These are phyloP conservation scores for Erythrocebus patas DNA, from an alignment of 2,113 vertebrate genomes.

Conservation along the genomic window DNA sequence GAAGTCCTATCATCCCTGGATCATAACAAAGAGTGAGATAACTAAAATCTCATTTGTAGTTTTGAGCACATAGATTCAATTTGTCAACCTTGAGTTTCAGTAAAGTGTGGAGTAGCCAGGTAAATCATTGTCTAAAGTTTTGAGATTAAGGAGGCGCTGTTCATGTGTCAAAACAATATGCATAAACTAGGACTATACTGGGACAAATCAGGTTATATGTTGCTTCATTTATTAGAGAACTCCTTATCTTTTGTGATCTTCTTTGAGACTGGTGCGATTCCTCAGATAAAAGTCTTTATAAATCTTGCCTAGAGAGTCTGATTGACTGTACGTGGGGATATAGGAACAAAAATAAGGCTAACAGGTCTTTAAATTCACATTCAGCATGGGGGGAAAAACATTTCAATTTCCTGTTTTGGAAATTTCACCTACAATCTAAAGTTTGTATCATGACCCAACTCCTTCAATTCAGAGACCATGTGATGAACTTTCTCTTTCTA, in stretches of 20 bases:
- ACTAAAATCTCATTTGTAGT: not conserved
- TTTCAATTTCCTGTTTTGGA: not conserved
- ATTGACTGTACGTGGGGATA: not conserved
- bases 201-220: not conserved
- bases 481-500: not conserved
- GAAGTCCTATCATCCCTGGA: not conserved
- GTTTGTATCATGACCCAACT: not conserved
- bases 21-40: not conserved
- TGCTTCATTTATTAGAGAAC: not conserved
- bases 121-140: not conserved
- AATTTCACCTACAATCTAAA: not conserved
- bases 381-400: not conserved
- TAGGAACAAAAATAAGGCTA: not conserved
- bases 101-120: not conserved
- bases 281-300: not conserved
- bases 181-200: not conserved
- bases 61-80: not conserved
- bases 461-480: not conserved
- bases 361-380: not conserved
- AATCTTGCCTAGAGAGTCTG: not conserved
- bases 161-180: not conserved
- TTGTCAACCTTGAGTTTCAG: not conserved
- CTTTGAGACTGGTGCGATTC: not conserved
- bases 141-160: not conserved
- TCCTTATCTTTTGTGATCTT: not conserved